phyloP scores from a whole-genome alignment of 2,888 invertebrate species.

The Silvanus unidentatus region DNA sequence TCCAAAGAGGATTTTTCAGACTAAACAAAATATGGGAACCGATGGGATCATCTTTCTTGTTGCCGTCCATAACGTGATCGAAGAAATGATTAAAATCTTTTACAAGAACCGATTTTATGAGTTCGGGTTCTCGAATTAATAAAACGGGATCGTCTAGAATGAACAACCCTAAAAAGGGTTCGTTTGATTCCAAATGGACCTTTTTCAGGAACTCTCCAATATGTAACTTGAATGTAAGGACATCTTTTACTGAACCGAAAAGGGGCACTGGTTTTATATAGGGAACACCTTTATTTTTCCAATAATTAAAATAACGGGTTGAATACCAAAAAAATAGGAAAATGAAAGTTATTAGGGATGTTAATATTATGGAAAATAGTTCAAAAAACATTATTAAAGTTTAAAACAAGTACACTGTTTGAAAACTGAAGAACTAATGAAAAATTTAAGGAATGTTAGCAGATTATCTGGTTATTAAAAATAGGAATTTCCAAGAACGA shows the following conservation, averaged over 20 bases:
- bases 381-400: too few species aligned
- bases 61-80: slow-evolving; percentile 44
- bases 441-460: too few species aligned
- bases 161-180: slow-evolving; percentile 43
- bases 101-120: slow-evolving; percentile 44
- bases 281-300: slow-evolving; percentile 41
- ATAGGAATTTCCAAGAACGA: too few species aligned
- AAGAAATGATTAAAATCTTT: slow-evolving; percentile 46
- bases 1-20: slow-evolving; percentile 49
- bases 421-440: too few species aligned
- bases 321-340: too few species aligned
- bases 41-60: slow-evolving; percentile 41
- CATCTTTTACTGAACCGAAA: slow-evolving; percentile 44
- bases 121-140: slow-evolving; percentile 43
- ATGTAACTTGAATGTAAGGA: slow-evolving; percentile 33
- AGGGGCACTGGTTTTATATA: slow-evolving; percentile 40
- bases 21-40: slow-evolving; percentile 43
- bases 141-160: slow-evolving; percentile 45
- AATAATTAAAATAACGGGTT: slow-evolving; percentile 42
- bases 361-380: too few species aligned
- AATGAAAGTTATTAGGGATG: too few species aligned
- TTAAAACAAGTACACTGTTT: too few species aligned
- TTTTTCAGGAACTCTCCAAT: slow-evolving; percentile 24
- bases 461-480: too few species aligned
- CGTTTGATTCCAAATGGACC: slow-evolving; percentile 17